Evolutionary conservation across 2,797 vertebrate species (phyloP), one percentile per base, ranked within the genome.

Genomic region (Gorsachius magnificus): DNA sequence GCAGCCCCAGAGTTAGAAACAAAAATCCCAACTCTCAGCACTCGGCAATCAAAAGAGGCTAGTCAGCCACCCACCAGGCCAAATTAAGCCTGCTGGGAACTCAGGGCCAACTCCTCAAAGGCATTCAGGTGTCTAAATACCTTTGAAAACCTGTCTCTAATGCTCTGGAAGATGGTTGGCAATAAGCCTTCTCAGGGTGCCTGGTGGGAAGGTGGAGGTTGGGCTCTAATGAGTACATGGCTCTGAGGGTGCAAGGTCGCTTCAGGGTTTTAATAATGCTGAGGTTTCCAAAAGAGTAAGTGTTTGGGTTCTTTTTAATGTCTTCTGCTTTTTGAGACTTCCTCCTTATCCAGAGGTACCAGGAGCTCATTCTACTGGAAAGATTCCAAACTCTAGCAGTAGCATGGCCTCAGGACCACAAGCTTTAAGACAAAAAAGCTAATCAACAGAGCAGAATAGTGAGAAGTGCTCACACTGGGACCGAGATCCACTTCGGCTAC

Each of bases 11-110:
- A 58, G 43, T 56, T 45, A 77, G 75, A 85, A 94, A 69, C 26
- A 78, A 56, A 84, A 79, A 1, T 2, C 7, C 54, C 46, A 75
- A 18, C 46, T 74, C 77, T 36, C 56, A 64, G 57, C 57, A 45
- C 1, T 7, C 14, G 0, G 16, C 78, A 76, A 58, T 8, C 70
- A 50, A 54, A 88, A 91, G 65, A 71, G 46, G 35, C 77, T 79
- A 63, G 50, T 84, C 83, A 94, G 77, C 63, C 77, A 50, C 46
- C 43, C 38, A 68, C 53, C 33, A 54, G 70, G 54, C 50, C 77
- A 77, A 51, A 45, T 70, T n/a, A 48, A 89, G 19, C 48, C 75
- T 83, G 31, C 56, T 91, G 84, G 80, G 91, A 83, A 77, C 51
- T 36, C 89, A 28, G 19, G 57, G 31, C 75, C 71, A 92, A 31